Percentiles rank a stretch among this genome's conserved stretches.
These are phyloP conservation scores for Oxygymnocypris stewartii DNA, from an alignment of 2,113 vertebrate genomes.

Conservation along the genomic window DNA sequence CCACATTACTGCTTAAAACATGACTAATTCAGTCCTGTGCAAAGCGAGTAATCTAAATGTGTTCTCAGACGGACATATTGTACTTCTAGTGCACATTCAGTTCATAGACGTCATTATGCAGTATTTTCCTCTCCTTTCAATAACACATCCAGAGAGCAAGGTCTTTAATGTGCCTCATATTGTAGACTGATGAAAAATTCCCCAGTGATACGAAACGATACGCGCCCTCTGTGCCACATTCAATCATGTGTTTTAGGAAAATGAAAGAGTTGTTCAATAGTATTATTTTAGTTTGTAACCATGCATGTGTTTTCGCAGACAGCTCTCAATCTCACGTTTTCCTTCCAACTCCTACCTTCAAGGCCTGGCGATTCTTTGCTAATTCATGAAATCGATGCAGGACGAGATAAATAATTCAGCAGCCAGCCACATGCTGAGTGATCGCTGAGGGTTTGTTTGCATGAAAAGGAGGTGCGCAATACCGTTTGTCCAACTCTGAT, in stretches of 20 bases:
- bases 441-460: constrained; percentile 55
- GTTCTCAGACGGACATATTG: not conserved
- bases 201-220: too few species aligned
- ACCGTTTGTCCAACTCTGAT: constrained; percentile 40
- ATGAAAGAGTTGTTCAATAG: not conserved
- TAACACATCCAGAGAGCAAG: not conserved
- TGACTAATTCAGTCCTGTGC: not conserved
- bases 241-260: not conserved
- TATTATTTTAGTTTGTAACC: not conserved
- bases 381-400: constrained; percentile 70
- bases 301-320: not conserved
- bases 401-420: constrained; percentile 69
- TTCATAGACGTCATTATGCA: not conserved
- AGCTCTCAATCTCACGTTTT: constrained; percentile 4
- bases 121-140: not conserved
- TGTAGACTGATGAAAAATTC: not conserved
- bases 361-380: constrained; percentile 61
- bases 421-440: constrained; percentile 50
- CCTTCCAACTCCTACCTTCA: constrained; percentile 35
- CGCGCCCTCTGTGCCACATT: not conserved
- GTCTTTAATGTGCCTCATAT: not conserved
- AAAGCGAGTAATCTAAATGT: not conserved
- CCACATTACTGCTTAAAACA: not conserved
- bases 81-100: not conserved
- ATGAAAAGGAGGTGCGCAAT: constrained; percentile 47